Evolutionary conservation across 2,797 vertebrate genomes (phyloP).

Genomic region (Carduelis carduelis): DNA sequence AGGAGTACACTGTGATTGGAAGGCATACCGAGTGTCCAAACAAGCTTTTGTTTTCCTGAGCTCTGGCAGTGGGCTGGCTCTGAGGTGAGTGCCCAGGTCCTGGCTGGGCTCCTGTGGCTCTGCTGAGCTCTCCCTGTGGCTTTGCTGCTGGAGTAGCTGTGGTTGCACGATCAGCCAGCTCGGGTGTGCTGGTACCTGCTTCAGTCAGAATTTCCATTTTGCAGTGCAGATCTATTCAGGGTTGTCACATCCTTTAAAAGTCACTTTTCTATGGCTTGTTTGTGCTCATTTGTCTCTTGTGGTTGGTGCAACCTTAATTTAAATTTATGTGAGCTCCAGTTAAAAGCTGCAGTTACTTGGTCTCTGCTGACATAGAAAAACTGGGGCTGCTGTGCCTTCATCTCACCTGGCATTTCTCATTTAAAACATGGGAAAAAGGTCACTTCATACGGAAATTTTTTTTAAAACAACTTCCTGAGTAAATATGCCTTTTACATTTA

Average conservation of each 20-base stretch:
- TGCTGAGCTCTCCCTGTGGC: not conserved
- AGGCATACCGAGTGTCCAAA: not conserved
- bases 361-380: not conserved
- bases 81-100: fast-evolving
- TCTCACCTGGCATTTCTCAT: not conserved
- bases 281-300: not conserved
- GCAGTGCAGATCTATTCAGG: not conserved
- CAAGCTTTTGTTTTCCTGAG: not conserved
- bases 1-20: fast-evolving
- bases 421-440: not conserved
- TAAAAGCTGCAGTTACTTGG: not conserved
- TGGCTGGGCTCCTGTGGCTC: not conserved
- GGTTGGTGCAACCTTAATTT: not conserved
- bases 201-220: not conserved
- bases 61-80: not conserved
- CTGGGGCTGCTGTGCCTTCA: not conserved
- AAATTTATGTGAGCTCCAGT: not conserved
- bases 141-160: not conserved
- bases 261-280: not conserved
- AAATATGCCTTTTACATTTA: not conserved
- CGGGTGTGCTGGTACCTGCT: not conserved
- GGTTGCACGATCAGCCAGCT: not conserved
- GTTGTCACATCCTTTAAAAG: not conserved
- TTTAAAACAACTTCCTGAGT: not conserved
- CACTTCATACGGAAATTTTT: not conserved